Evolutionary conservation across 2,888 invertebrate species (phyloP), one percentile per base, ranked within the genome.

Genomic region (Ophraella communa): DNA sequence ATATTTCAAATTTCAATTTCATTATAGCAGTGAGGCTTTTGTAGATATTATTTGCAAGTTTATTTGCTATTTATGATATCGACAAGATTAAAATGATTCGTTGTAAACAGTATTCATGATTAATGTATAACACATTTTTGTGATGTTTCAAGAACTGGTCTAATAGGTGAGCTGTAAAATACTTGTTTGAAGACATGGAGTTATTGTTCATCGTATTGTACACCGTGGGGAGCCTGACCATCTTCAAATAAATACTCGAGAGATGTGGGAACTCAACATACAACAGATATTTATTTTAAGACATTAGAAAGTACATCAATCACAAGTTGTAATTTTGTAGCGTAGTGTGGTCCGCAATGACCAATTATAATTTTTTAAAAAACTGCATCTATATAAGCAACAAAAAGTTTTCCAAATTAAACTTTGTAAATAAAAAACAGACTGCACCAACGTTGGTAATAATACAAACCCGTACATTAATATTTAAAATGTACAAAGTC

Each of bases 251-350:
- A 53, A 58, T 52, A 52, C 59, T 56, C 42, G 52, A 59, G 59
- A 67, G 62, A 67, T 67, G 67, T 67, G 67, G 67, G 67, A 67
- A 67, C 65, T 60, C 39, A 59, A 55, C 62, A 57, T 65, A 65
- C 60, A 67, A 67, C 67, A 62, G 64, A 62, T 67, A 67, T 67
- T 67, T 67, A 67, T 67, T 67, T 67, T 67, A 67, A 67, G 62
- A 65, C 62, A 65, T 67, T 67, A 67, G 67, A 67, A 65, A 67
- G 65, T 60, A 67, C 67, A 67, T 67, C 67, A 67, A 67, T 67
- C 67, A n/a, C n/a, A 67, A 56, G 52, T 27, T 42, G 44, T 42
- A 42, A 33, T 42, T 60, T 51, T 2, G 33, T 51, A 47, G 21
- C 45, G 21, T 20, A 45, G 45, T 58, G 39, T 42, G 39, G 39